These are phyloP conservation scores for Symphodus melops DNA, from an alignment of 2,113 vertebrate genomes.

Conservation along the genomic window DNA sequence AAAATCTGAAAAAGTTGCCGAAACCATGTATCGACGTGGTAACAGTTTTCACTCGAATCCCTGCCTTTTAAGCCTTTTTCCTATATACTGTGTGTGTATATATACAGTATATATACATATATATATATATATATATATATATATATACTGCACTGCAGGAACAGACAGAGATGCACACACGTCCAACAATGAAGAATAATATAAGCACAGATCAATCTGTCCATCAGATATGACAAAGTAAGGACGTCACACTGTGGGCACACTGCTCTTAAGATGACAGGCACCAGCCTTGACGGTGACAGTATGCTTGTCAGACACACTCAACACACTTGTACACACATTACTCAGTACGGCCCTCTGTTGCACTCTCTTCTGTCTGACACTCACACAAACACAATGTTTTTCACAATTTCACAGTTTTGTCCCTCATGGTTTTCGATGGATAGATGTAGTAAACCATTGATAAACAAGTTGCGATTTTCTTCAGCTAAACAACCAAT, in stretches of 20 bases:
- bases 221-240: conserved; percentile 33
- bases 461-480: not conserved
- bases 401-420: not conserved
- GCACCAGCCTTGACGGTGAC: conserved; percentile 3
- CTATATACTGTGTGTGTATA: too few relatives aligned
- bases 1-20: too few relatives aligned
- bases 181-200: too few relatives aligned
- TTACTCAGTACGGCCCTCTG: too few relatives aligned
- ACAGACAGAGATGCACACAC: not conserved
- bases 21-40: too few relatives aligned
- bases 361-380: not conserved
- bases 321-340: too few relatives aligned
- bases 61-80: too few relatives aligned
- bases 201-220: conserved; percentile 1
- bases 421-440: conserved; percentile 15
- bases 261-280: conserved; percentile 17
- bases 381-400: not conserved
- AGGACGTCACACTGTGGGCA: conserved; percentile 27
- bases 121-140: too few relatives aligned
- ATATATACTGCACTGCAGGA: too few relatives aligned
- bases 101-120: too few relatives aligned
- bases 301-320: not conserved
- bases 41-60: too few relatives aligned
- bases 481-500: not conserved
- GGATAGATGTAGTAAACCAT: conserved; percentile 8